Base-by-base conservation (phyloP, 2,113 vertebrate genomes). In the Nothobranchius kuhntae region DNA sequence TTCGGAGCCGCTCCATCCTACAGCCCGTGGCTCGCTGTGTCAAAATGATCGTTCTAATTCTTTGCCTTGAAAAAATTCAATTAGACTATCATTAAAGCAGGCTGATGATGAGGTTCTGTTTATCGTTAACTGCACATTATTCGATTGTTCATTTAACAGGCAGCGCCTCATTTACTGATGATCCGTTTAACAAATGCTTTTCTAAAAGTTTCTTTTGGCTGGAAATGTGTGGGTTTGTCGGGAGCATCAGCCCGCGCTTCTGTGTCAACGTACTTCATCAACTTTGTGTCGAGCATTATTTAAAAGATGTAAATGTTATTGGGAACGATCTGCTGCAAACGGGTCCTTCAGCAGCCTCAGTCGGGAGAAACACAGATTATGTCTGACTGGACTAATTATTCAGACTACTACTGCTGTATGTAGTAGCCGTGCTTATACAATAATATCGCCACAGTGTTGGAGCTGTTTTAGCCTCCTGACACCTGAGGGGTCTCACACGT, bases 121-220 rank as follows among this genome's bases (percentile, higher is more conserved):
- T 90, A 89, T 91, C 88, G 84, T 90, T 91, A 90, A 89, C 90
- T 90, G 83, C 88, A 90, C 90, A 90, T 89, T 86, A 91, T 90
- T 90, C 78, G 87, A 90, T 91, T 90, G 86, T 90, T 89, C 90
- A 91, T 91, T 91, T 91, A 91, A 89, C 87, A 91, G 87, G 88
- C 86, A 88, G 88, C 90, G 90, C 88, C 87, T 91, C 90, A 91
- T 91, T 91, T 90, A 76, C 90, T 89, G 84, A 88, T 84, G 88
- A 90, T 85, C 90, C 88, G 89, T 89, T 90, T 89, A 86, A 87
- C 82, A 88, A 90, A 89, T 87, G 81, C 75, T 67, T 78, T 78
- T 77, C 61, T 44, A 50, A 85, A 91, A 87, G 53, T 89, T 91
- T 89, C 82, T 86, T 83, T 85, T 71, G 80, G 78, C 73, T 71